Evolutionary conservation across 2,113 vertebrate genomes (phyloP), one percentile per base, ranked within the genome.

Genomic region (Pelecanoides urinatrix): DNA sequence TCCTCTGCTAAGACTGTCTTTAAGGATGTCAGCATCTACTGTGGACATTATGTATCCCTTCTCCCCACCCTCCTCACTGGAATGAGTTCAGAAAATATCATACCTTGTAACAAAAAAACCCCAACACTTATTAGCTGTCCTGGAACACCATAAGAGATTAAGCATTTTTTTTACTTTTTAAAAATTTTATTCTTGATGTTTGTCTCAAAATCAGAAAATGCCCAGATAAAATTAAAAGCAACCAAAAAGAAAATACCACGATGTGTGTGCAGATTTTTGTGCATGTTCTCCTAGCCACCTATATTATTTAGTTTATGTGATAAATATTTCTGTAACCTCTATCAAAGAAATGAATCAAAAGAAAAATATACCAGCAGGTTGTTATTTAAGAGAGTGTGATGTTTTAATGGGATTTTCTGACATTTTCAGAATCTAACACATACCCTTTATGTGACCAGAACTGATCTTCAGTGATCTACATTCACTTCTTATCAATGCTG

Each of bases 141-240:
- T 52, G 44, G 29, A 88, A 86, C 7, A 30, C 6, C n/a, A 6
- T 30, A 63, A 79, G 21, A 79, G 2, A 55, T 27, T 2, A 74
- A 71, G 12, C 13, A 0, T 6, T 49, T 49, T 49, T 82, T 79
- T 65, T 6, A 2, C 0, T 44, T 44, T 27, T 2, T 32, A 11
- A 40, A 40, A 40, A 44, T 76, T 80, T 52, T 70, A 58, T 52
- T 88, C 36, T 66, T 4, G 1, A 32, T 53, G 3, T 49, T 76
- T 80, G 6, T 32, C 40, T 81, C 45, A 50, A 67, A 89, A 47
- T 45, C 38, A 67, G 27, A 53, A 91, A 80, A 53, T 10, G 9
- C 5, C 23, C 44, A 78, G 13, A 36, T 18, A 63, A 73, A 73
- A 56, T 73, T 8, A 65, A 72, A 78, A 91, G 25, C 2, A 58